A percentile compares a stretch with the other conserved stretches of the same genome.
Evolutionary conservation across 2,113 vertebrate genomes (phyloP).

Genomic region (Dermatemys mawii): DNA sequence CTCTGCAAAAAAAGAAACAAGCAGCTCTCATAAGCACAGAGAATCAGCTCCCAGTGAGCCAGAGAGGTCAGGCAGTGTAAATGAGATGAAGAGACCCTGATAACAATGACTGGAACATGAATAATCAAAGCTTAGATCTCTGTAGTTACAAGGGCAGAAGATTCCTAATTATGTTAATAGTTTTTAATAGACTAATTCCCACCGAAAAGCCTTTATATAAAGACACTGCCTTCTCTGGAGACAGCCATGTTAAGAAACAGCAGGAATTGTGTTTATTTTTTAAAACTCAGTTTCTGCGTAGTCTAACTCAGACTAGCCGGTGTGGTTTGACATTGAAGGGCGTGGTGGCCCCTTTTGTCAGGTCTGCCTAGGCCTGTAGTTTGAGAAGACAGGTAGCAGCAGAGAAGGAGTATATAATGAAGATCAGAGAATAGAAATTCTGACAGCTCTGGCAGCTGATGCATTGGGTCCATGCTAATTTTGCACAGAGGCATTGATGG

Average conservation of each 20-base stretch:
- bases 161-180: constrained; percentile 96
- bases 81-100: constrained; percentile 85
- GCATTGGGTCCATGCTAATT: constrained; percentile 95
- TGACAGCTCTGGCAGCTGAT: constrained; percentile 99
- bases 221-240: constrained; percentile 76
- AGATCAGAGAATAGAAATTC: constrained; percentile 81
- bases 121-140: constrained; percentile 89
- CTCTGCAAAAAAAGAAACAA: constrained; percentile 83
- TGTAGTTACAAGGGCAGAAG: constrained; percentile 86
- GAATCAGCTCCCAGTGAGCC: constrained; percentile 83
- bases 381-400: constrained; percentile 78
- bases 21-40: constrained; percentile 84
- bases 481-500: constrained; percentile 92
- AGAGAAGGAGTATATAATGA: constrained; percentile 87
- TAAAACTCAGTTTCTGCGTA: constrained; percentile 73
- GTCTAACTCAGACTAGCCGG: constrained; percentile 74
- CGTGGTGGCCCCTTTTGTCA: constrained; percentile 81
- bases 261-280: constrained; percentile 83
- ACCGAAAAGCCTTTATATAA: constrained; percentile 78
- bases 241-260: constrained; percentile 71
- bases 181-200: constrained; percentile 92
- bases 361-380: constrained; percentile 75
- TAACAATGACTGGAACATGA: constrained; percentile 85
- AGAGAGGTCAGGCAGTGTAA: constrained; percentile 88
- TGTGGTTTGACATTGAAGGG: constrained; percentile 85